Conservation (phyloP, 2,113 vertebrate genomes). For the Pseudorasbora parva region DNA sequence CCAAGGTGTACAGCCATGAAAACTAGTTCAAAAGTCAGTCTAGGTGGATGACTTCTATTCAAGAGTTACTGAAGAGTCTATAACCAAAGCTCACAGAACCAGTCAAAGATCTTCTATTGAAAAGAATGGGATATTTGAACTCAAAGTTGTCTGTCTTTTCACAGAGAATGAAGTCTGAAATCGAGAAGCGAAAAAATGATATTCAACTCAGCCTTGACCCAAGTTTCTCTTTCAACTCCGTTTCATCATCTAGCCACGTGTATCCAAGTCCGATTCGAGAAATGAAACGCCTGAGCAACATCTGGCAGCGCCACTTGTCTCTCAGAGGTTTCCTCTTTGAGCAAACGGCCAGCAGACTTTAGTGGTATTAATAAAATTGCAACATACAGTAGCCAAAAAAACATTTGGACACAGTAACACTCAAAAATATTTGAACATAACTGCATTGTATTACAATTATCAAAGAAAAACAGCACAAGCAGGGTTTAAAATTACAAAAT, state of each 20-base stretch:
- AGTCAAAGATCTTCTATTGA: background rate
- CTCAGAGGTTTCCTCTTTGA: slow-evolving; percentile 5
- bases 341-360: slow-evolving; percentile 20
- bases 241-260: slow-evolving; percentile 49
- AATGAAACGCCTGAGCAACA: slow-evolving; percentile 24
- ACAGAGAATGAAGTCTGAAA: background rate
- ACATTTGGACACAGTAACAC: background rate
- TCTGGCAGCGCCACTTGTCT: slow-evolving; percentile 15
- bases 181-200: background rate
- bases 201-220: slow-evolving; percentile 44
- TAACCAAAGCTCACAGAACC: background rate
- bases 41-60: background rate
- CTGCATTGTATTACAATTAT: background rate
- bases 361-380: background rate
- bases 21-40: background rate
- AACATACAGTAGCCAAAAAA: background rate
- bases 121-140: background rate
- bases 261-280: slow-evolving; percentile 15
- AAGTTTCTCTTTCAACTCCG: slow-evolving; percentile 36
- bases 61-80: background rate
- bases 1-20: background rate
- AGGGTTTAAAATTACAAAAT: background rate
- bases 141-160: background rate
- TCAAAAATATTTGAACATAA: background rate
- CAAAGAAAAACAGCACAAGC: background rate